Base-by-base conservation (phyloP, 2,797 vertebrate genomes). In the Coluber constrictor region DNA sequence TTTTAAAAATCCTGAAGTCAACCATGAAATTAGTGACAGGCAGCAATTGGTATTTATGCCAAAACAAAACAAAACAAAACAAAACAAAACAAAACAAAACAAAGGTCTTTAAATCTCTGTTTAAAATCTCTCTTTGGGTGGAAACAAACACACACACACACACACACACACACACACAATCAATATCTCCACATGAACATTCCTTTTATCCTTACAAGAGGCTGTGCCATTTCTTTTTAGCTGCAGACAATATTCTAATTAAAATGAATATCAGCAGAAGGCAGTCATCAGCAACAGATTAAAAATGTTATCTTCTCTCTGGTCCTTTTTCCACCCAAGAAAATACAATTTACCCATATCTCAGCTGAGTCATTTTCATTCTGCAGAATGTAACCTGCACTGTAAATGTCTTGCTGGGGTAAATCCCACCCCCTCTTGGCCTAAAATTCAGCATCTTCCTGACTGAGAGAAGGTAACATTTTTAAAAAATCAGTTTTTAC, bases 21-120 rank as follows among this genome's bases (percentile, higher is more conserved):
- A 89, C 93, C 95, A 93, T 93, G 95, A 96, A 96, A 96, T 96
- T 93, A 95, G 91, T 74, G 79, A 92, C 93, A 74, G 94, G 86
- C 56, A 88, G 55, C 54, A 93, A 93, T 92, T 92, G 93, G n/a
- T 57, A 54, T 88, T 93, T 63, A 32, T 92, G 90, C 63, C 61
- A 66, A 90, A 51, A 23, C 9, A n/a, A 43, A 61, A 63, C 43
- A 59, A n/a, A n/a, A n/a, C n/a, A n/a, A n/a, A n/a, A n/a, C n/a
- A n/a, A n/a, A n/a, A n/a, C n/a, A n/a, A n/a, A n/a, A n/a, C n/a
- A n/a, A 43, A 61, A 63, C 43, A 59, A 89, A 88, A 20, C 32
- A 57, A 83, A 57, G 29, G 23, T 93, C n/a, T 91, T 79, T 59
- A 55, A 90, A 90, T 93, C 92, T 91, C 93, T 70, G 37, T 89